Evolutionary conservation across 2,888 invertebrate species (phyloP).

Genomic region (Pharmacophagus antenor): DNA sequence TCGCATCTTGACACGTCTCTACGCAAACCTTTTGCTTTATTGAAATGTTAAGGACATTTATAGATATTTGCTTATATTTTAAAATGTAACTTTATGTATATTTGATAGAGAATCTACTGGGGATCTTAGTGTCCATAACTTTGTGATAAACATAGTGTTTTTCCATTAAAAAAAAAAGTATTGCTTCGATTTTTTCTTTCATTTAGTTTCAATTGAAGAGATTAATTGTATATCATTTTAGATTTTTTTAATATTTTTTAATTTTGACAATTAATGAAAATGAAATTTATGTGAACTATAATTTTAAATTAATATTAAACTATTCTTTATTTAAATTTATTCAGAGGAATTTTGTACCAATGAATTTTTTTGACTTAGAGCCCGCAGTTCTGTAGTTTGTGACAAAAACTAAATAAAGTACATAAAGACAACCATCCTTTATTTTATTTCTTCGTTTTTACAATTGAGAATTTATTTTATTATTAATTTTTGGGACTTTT

Average conservation of each 20-base stretch:
- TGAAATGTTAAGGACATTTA: conserved; percentile 59
- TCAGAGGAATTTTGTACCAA: conserved; percentile 75
- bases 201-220: conserved; percentile 72
- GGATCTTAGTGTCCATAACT: conserved; percentile 74
- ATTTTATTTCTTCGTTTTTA: no score
- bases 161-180: conserved; percentile 72
- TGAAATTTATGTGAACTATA: conserved; percentile 62
- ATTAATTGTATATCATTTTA: conserved; percentile 79
- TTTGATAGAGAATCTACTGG: conserved; percentile 73
- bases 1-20: not conserved
- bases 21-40: conserved; percentile 69
- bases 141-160: conserved; percentile 78
- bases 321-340: conserved; percentile 71
- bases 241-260: conserved; percentile 65
- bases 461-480: no score
- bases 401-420: conserved; percentile 74
- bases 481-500: no score
- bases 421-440: conserved; percentile 55
- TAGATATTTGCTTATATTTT: conserved; percentile 58
- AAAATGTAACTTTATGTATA: conserved; percentile 77
- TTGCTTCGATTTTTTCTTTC: conserved; percentile 67
- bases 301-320: no score
- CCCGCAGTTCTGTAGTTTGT: conserved; percentile 77
- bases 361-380: conserved; percentile 69
- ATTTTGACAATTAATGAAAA: conserved; percentile 68